phyloP scores from a whole-genome alignment of 2,888 invertebrate species.

The Apamea monoglypha region DNA sequence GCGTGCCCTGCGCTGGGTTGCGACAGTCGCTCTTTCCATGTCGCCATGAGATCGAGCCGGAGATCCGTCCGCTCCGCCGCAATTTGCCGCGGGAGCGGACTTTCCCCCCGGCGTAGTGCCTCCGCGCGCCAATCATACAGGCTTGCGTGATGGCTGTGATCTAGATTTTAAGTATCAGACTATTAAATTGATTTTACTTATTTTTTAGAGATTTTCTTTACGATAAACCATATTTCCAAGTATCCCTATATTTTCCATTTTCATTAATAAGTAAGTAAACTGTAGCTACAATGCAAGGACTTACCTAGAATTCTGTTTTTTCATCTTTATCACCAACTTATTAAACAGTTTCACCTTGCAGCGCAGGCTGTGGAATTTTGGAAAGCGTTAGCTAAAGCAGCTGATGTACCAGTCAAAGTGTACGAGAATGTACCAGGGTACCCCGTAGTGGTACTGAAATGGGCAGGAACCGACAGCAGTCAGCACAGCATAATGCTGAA shows the following conservation, averaged over 20 bases:
- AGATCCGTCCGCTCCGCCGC: too few species aligned
- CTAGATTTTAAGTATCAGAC: not conserved
- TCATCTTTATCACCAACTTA: not conserved
- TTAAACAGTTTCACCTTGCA: conserved; percentile 39
- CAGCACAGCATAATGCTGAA: conserved; percentile 94
- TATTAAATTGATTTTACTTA: not conserved
- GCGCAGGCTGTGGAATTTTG: conserved; percentile 92
- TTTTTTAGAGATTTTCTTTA: not conserved
- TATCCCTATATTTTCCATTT: not conserved
- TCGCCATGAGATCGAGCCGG: too few species aligned
- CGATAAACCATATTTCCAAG: not conserved
- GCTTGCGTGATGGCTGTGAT: too few species aligned
- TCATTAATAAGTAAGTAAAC: not conserved
- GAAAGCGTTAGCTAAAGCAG: conserved; percentile 91
- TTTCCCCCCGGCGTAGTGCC: too few species aligned
- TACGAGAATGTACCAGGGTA: conserved; percentile 87
- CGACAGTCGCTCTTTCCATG: too few species aligned
- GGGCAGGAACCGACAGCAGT: conserved; percentile 93
- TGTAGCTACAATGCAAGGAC: not conserved
- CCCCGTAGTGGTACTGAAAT: conserved; percentile 95
- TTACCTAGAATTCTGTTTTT: not conserved
- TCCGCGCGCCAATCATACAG: too few species aligned
- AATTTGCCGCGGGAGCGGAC: too few species aligned
- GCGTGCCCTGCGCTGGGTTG: too few species aligned
- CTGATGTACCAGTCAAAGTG: conserved; percentile 91